Evolutionary conservation across 2,113 vertebrate genomes (phyloP).

Genomic region (Tychaedon coryphoeus): DNA sequence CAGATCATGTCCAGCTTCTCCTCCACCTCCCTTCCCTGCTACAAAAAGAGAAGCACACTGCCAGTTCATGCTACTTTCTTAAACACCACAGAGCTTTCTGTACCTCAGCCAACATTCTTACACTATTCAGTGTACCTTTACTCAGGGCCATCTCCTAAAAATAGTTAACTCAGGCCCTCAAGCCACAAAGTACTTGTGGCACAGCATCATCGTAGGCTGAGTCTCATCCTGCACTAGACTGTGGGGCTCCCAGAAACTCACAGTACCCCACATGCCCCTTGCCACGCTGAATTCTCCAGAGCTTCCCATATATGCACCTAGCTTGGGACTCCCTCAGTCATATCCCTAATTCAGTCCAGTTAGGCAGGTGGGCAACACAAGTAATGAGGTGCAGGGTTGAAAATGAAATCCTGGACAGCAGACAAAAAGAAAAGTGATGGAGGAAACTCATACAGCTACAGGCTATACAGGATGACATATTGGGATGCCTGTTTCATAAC

Average conservation of each 20-base stretch:
- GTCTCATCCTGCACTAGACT: neutral
- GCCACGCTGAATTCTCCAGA: fast-evolving
- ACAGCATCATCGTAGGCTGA: neutral
- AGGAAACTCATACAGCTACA: neutral
- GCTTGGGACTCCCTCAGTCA: neutral
- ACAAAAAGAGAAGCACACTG: neutral
- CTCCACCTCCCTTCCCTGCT: neutral
- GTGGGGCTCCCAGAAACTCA: neutral
- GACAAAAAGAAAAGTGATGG: neutral
- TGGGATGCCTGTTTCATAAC: neutral
- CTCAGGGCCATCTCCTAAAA: neutral
- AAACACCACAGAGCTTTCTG: neutral
- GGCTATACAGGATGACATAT: neutral
- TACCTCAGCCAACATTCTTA: neutral
- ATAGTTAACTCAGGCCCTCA: neutral
- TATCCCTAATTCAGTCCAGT: neutral
- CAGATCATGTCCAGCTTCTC: neutral
- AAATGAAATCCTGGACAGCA: neutral
- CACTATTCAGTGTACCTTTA: neutral
- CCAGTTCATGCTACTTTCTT: neutral
- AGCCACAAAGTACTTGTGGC: neutral
- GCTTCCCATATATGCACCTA: fast-evolving
- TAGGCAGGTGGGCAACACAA: neutral
- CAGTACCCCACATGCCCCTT: too few relatives aligned
- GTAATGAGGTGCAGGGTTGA: neutral